Conservation (phyloP, 2,797 vertebrate species). For the Galaxias olidus region DNA sequence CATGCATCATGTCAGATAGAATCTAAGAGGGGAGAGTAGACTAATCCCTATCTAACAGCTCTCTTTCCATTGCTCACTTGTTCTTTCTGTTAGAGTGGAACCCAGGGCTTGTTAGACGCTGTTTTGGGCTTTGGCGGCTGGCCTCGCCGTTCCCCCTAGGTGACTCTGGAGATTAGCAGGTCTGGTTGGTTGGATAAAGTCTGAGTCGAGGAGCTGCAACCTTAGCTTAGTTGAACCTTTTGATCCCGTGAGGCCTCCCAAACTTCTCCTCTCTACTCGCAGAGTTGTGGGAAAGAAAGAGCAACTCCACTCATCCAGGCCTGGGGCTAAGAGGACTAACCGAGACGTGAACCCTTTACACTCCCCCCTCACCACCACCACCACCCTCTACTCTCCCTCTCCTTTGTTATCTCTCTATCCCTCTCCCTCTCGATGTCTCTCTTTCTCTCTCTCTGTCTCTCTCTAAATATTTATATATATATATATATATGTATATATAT, state of each 20-base stretch:
- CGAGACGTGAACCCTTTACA: slow-evolving; percentile 34
- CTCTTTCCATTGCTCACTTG: slow-evolving; percentile 26
- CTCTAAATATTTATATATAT: slow-evolving; percentile 4
- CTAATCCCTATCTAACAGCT: slow-evolving; percentile 13
- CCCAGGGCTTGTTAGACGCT: slow-evolving; percentile 50
- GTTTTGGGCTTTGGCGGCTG: slow-evolving; percentile 40
- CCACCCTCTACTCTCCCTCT: slow-evolving; percentile 34
- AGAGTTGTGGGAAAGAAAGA: slow-evolving; percentile 25
- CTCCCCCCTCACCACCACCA: neutral
- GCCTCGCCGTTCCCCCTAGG: slow-evolving; percentile 33
- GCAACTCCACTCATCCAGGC: slow-evolving; percentile 51
- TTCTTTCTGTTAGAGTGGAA: slow-evolving; percentile 12
- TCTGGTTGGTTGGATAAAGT: slow-evolving; percentile 66
- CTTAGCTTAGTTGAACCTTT: slow-evolving; percentile 62
- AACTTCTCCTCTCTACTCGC: slow-evolving; percentile 39
- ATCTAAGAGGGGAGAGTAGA: slow-evolving; percentile 2
- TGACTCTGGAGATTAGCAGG: slow-evolving; percentile 60
- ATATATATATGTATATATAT: too few species aligned
- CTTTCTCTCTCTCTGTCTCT: neutral
- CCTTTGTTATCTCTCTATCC: neutral
- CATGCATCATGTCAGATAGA: neutral
- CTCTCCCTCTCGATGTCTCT: neutral
- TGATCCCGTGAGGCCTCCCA: slow-evolving; percentile 50
- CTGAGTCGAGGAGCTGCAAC: slow-evolving; percentile 55
- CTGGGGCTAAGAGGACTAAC: slow-evolving; percentile 41